These are phyloP conservation scores for Phoxinus dragarum DNA, from an alignment of 2,797 vertebrate species.

Conservation along the genomic window DNA sequence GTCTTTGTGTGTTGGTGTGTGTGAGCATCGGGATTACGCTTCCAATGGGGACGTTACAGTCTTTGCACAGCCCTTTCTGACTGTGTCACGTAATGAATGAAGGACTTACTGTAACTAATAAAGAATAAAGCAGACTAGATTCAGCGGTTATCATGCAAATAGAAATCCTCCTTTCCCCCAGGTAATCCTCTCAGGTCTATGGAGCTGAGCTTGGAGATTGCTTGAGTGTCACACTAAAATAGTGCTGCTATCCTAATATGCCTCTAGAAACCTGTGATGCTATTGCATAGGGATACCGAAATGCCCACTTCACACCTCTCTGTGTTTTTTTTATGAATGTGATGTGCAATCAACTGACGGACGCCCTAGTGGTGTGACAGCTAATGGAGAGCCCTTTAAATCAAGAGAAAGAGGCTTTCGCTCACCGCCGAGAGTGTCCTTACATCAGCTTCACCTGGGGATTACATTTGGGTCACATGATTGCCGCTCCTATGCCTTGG, in stretches of 20 bases:
- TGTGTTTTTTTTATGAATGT: conserved; percentile 72
- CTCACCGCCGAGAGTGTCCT: conserved; percentile 47
- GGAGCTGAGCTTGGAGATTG: conserved; percentile 45
- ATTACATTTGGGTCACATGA: conserved; percentile 69
- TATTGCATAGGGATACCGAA: conserved; percentile 49
- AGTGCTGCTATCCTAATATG: conserved; percentile 49
- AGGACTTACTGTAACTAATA: conserved; percentile 54
- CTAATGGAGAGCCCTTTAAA: conserved; percentile 65
- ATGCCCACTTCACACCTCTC: conserved; percentile 43
- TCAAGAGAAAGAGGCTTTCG: conserved; percentile 57
- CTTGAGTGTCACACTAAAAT: conserved; percentile 42
- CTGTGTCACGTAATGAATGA: conserved; percentile 57
- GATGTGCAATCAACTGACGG: conserved; percentile 77
- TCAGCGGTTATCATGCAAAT: conserved; percentile 54
- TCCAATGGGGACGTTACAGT: conserved; percentile 44
- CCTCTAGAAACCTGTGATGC: conserved; percentile 53
- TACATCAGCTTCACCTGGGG: conserved; percentile 64
- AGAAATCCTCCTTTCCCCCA: conserved; percentile 47
- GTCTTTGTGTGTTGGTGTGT: conserved; percentile 33
- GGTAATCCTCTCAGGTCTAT: conserved; percentile 52
- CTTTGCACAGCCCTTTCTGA: conserved; percentile 58
- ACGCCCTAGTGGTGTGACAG: conserved; percentile 66
- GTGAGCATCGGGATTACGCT: conserved; percentile 10
- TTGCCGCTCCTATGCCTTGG: conserved; percentile 39
- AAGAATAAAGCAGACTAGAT: conserved; percentile 53